Evolutionary conservation across 1,140 invertebrate genomes (phyloP).

Genomic region (Eriosoma lanigerum): DNA sequence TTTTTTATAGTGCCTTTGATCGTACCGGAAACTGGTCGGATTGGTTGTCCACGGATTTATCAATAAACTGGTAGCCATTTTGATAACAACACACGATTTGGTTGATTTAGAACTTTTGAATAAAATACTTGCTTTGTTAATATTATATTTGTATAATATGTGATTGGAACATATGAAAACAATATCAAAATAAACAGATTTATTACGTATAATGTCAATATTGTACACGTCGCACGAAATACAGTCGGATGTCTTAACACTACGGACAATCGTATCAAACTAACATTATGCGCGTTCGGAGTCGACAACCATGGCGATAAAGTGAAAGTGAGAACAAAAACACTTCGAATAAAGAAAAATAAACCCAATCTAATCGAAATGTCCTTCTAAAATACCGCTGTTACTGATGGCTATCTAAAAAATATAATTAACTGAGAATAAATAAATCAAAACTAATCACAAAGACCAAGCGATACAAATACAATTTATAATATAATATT

Average conservation of each 20-base stretch:
- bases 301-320: neutral
- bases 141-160: no score
- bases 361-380: slow-evolving; percentile 40
- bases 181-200: neutral
- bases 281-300: neutral
- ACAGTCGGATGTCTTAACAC: neutral
- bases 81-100: neutral
- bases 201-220: neutral
- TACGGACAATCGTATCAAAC: neutral
- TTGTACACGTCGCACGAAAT: neutral
- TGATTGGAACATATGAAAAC: neutral
- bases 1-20: slow-evolving; percentile 76
- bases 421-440: no score
- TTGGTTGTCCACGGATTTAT: slow-evolving; percentile 54
- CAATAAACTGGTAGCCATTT: slow-evolving; percentile 54
- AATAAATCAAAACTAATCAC: no score
- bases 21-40: slow-evolving; percentile 26
- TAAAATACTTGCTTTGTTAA: no score
- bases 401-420: neutral
- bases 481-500: no score
- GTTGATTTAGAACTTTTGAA: no score
- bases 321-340: slow-evolving; percentile 37
- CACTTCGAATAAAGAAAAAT: neutral
- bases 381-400: slow-evolving; percentile 19
- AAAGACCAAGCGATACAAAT: no score